These are phyloP conservation scores for Acromyrmex heyeri DNA, from an alignment of 1,140 invertebrate genomes.

Conservation along the genomic window DNA sequence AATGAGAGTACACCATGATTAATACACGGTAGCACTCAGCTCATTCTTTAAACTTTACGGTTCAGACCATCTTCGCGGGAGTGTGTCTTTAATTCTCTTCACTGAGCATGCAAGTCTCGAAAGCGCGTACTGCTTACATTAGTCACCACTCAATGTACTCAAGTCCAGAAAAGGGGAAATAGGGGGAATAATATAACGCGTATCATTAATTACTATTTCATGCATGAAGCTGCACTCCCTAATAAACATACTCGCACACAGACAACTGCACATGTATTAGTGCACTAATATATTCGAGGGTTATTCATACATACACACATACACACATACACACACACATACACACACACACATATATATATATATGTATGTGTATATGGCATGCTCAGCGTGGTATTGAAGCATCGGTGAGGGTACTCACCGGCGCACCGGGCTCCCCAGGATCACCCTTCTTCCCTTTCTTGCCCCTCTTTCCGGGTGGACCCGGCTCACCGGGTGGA, in stretches of 20 bases:
- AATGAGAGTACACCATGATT: not conserved
- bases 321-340: not conserved
- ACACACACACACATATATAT: not conserved
- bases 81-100: not conserved
- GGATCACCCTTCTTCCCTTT: slow-evolving; percentile 95
- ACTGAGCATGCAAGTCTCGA: not conserved
- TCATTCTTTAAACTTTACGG: not conserved
- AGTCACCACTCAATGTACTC: slow-evolving; percentile 12
- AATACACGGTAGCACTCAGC: not conserved
- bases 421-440: slow-evolving; percentile 91
- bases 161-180: not conserved
- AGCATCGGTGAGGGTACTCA: slow-evolving; percentile 85
- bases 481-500: slow-evolving; percentile 90
- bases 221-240: slow-evolving; percentile 65
- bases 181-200: slow-evolving; percentile 1
- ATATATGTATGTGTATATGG: slow-evolving; percentile 4
- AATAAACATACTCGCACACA: slow-evolving; percentile 61
- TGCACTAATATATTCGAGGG: slow-evolving; percentile 47
- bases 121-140: slow-evolving; percentile 23
- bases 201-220: slow-evolving; percentile 66
- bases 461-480: slow-evolving; percentile 94
- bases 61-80: not conserved
- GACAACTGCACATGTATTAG: slow-evolving; percentile 57
- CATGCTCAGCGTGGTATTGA: not conserved
- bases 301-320: not conserved